phyloP scores from a whole-genome alignment of 2,888 invertebrate genomes.

The Sturmia bella region DNA sequence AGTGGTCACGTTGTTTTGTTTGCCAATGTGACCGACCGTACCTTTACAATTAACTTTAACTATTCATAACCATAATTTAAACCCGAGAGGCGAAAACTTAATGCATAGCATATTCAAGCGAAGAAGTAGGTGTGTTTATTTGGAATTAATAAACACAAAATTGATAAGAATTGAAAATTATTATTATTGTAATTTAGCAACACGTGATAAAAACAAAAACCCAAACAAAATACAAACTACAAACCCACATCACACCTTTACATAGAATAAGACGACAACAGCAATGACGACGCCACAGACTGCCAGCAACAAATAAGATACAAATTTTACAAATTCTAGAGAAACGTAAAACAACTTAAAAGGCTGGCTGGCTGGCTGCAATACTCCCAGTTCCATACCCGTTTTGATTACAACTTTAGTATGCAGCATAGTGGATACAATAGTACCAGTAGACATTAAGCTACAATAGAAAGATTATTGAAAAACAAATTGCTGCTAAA shows the following conservation, averaged over 20 bases:
- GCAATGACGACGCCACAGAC: not conserved
- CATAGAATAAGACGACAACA: constrained; percentile 45
- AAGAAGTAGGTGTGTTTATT: constrained; percentile 67
- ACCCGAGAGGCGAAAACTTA: constrained; percentile 23
- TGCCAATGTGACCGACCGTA: too few species aligned
- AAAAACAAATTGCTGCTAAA: constrained; percentile 18
- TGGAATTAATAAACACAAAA: constrained; percentile 24
- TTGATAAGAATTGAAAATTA: constrained; percentile 57
- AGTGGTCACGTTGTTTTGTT: too few species aligned
- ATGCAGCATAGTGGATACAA: constrained; percentile 43
- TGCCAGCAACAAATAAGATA: not conserved
- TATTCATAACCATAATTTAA: constrained; percentile 39
- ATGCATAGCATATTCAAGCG: constrained; percentile 52
- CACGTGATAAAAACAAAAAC: constrained; percentile 54
- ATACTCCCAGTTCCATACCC: not conserved
- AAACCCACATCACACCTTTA: constrained; percentile 55
- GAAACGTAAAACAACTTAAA: constrained; percentile 35
- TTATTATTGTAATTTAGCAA: constrained; percentile 50
- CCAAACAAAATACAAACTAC: not conserved
- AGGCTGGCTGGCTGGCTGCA: too few species aligned
- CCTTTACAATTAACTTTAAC: constrained; percentile 35
- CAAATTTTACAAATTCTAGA: constrained; percentile 27
- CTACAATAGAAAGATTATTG: constrained; percentile 18
- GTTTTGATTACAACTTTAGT: constrained; percentile 23
- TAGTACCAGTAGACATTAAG: constrained; percentile 4